phyloP scores from a whole-genome alignment of 2,888 invertebrate genomes.

The Lochmaea capreae region DNA sequence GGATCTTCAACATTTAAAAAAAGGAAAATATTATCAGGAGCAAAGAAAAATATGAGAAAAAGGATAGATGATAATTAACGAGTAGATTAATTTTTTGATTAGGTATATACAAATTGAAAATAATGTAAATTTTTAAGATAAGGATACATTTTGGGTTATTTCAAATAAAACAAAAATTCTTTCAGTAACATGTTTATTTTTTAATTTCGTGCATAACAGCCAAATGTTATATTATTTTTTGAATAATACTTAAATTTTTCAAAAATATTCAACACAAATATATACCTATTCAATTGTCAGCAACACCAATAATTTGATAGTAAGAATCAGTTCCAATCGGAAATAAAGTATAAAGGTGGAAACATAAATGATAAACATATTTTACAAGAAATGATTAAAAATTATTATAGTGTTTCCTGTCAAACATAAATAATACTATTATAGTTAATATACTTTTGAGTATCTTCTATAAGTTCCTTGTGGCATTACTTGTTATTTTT shows the following conservation, averaged over 20 bases:
- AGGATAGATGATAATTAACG: slow-evolving; percentile 69
- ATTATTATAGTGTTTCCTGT: not conserved
- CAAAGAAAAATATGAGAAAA: slow-evolving; percentile 74
- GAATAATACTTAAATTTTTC: slow-evolving; percentile 44
- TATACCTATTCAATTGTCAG: slow-evolving; percentile 39
- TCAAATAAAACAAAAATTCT: slow-evolving; percentile 14
- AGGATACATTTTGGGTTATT: not conserved
- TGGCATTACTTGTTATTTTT: too few species aligned
- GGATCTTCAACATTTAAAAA: slow-evolving; percentile 74
- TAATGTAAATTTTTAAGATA: not conserved
- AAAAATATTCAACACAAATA: slow-evolving; percentile 43
- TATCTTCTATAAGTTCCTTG: too few species aligned
- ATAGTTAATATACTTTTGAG: not conserved
- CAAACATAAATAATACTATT: not conserved
- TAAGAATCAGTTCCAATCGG: slow-evolving; percentile 31
- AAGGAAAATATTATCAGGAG: slow-evolving; percentile 71
- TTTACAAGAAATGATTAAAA: slow-evolving; percentile 1
- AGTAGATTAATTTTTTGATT: slow-evolving; percentile 61
- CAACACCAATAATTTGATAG: slow-evolving; percentile 41
- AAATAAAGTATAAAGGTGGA: slow-evolving; percentile 16
- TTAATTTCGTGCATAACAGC: slow-evolving; percentile 54
- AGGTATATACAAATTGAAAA: too few species aligned
- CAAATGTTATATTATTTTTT: slow-evolving; percentile 47
- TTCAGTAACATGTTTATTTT: slow-evolving; percentile 47
- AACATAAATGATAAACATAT: not conserved